Percentiles rank a stretch among this genome's conserved stretches.
Conservation (phyloP, 2,113 vertebrate genomes). For the Cochlearius cochlearius region DNA sequence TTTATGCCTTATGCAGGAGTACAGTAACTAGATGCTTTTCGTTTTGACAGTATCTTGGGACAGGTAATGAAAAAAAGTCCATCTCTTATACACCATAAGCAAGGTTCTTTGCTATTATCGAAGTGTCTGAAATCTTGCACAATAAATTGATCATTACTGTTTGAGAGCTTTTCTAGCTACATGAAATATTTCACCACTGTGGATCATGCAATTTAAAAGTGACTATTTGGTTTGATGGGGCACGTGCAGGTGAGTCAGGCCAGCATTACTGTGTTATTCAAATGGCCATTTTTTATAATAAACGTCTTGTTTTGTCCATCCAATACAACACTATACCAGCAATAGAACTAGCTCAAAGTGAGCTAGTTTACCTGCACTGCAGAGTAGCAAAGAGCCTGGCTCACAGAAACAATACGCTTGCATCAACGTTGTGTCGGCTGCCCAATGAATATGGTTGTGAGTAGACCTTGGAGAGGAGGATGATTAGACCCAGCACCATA, state of each 20-base stretch:
- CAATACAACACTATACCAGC: background rate
- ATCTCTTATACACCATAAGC: background rate
- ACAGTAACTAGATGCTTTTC: background rate
- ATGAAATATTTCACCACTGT: background rate
- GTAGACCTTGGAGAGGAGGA: background rate
- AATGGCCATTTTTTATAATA: background rate
- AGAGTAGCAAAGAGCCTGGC: background rate
- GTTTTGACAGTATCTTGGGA: background rate
- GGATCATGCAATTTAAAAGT: background rate
- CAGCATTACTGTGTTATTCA: background rate
- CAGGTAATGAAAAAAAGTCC: background rate
- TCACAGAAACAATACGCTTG: background rate
- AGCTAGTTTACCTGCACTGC: background rate
- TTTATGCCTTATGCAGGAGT: background rate
- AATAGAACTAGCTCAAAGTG: background rate
- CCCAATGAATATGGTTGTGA: background rate
- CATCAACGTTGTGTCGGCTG: background rate
- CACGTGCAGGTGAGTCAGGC: background rate
- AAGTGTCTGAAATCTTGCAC: background rate
- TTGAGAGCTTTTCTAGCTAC: background rate
- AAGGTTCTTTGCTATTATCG: background rate
- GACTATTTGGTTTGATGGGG: background rate
- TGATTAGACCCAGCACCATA: background rate
- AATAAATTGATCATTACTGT: background rate
- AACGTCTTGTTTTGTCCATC: background rate